Conservation (phyloP, 2,113 vertebrate genomes). For the Ia io region DNA sequence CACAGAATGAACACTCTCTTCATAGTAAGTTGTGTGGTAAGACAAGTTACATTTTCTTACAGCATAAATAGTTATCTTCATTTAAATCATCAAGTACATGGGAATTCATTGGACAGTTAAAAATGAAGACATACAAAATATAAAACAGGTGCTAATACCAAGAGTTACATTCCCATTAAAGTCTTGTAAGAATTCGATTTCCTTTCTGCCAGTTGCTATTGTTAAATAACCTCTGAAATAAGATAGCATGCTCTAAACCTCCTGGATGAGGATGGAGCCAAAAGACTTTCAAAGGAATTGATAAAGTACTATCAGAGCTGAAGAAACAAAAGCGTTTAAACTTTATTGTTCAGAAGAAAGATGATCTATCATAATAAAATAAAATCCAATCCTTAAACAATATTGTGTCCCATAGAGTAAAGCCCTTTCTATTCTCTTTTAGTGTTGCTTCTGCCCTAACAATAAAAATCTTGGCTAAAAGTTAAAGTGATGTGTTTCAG, state of each 20-base stretch:
- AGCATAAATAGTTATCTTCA: background rate
- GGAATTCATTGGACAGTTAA: background rate
- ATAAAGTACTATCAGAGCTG: background rate
- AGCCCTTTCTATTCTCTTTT: background rate
- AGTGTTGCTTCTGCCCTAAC: background rate
- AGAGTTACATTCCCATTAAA: background rate
- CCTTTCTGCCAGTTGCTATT: background rate
- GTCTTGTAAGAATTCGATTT: background rate
- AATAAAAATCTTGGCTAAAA: background rate
- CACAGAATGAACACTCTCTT: background rate
- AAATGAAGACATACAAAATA: background rate
- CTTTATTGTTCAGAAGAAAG: background rate
- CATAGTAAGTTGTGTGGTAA: background rate
- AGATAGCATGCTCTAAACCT: background rate
- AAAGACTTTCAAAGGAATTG: background rate
- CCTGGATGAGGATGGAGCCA: background rate
- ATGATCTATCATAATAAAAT: background rate
- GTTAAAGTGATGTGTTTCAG: background rate
- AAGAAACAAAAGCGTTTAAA: conserved; percentile 4
- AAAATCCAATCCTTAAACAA: background rate
- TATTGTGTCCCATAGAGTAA: background rate
- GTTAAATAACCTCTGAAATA: background rate
- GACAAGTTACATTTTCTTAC: background rate
- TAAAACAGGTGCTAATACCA: background rate
- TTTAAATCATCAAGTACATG: background rate